Evolutionary conservation across 2,888 invertebrate species (phyloP), one percentile per base, ranked within the genome.

Genomic region (Ephialtes manifestator): DNA sequence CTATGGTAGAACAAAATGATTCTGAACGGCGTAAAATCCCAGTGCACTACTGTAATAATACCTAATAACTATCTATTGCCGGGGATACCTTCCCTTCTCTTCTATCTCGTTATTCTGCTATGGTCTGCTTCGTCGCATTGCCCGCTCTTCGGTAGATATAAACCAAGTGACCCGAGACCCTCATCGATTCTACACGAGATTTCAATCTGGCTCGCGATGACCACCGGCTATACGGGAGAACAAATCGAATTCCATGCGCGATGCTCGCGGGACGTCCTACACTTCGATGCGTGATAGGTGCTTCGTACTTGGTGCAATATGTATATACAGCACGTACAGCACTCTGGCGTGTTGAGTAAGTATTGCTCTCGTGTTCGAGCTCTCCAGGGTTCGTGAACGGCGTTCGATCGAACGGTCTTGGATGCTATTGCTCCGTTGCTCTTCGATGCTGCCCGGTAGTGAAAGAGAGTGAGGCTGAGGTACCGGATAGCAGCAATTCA

Each of bases 131-230:
- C 60, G 48, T 43, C 43, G 63, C 24, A 43, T 60, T 18, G 58
- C 20, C 65, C 48, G 48, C 39, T 35, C 68, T 31, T 53, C 67
- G 55, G 67, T 74, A 43, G 68, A 78, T 81, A 84, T 65, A 68
- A 74, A 77, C 72, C 81, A 74, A 81, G 77, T 81, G 84, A 84
- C 63, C 77, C 81, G 63, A 46, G 74, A 81, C 81, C 77, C 2
- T 72, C 71, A 81, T 84, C 84, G 81, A 84, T 84, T 84, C 77
- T 81, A 18, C 63, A 74, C 84, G 70, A 78, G 84, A 84, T 84
- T 84, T 84, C 84, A 84, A 84, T 84, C 84, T 84, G 84, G 84
- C 74, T 74, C 60, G 60, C 72, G 77, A 84, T 81, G 81, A 81
- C 84, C 84, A 65, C 76, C 84, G 74, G 67, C 67, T 67, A 67